Conservation (phyloP, 2,888 invertebrate species). For the Hedya salicella region DNA sequence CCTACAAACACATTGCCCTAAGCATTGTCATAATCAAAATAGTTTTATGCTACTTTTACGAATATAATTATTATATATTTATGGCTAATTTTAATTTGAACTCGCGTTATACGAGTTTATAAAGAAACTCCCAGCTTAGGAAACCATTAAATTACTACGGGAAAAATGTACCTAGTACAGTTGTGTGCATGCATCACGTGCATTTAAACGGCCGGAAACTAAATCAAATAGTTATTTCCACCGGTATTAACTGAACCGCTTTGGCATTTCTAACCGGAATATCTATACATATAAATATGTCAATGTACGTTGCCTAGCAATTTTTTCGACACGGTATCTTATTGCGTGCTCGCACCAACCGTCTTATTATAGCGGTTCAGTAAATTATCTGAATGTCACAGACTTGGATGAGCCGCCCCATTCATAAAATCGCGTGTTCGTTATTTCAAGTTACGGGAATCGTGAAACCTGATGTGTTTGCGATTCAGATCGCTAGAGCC, state of each 20-base stretch:
- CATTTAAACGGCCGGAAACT: constrained; percentile 30
- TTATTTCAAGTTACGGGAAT: constrained; percentile 67
- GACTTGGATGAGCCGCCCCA: constrained; percentile 58
- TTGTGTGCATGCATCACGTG: constrained; percentile 24
- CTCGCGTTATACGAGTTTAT: neutral
- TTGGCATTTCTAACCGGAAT: constrained; percentile 24
- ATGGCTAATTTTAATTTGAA: neutral
- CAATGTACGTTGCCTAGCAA: constrained; percentile 18
- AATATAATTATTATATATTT: neutral
- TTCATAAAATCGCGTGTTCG: constrained; percentile 65
- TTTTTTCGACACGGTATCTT: constrained; percentile 38
- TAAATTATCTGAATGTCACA: constrained; percentile 47
- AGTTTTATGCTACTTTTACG: neutral
- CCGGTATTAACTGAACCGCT: constrained; percentile 8
- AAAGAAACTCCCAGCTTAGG: neutral
- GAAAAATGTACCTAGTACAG: constrained; percentile 2
- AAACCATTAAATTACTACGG: neutral
- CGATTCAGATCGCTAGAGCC: constrained; percentile 33
- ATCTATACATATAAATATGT: constrained; percentile 13
- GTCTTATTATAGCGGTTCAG: constrained; percentile 40
- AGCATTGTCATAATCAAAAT: constrained; percentile 20
- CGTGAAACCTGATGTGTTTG: constrained; percentile 56
- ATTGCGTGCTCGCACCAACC: constrained; percentile 14
- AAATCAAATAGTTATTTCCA: constrained; percentile 18
- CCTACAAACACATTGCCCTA: constrained; percentile 19